Evolutionary conservation across 2,797 vertebrate species (phyloP).

Genomic region (Galago senegalensis): DNA sequence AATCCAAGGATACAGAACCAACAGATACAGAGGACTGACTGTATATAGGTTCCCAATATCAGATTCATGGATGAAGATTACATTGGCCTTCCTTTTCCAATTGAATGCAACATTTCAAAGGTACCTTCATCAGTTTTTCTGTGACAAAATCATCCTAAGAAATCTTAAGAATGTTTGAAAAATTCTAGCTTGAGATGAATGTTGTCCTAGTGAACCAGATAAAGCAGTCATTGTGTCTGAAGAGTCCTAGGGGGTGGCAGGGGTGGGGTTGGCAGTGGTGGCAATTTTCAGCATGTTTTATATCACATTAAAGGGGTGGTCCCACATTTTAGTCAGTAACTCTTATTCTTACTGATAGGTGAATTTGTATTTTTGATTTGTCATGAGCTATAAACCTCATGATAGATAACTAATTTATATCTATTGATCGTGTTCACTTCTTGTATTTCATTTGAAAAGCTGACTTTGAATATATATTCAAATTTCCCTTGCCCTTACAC

Average conservation of each 20-base stretch:
- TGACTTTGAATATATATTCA: background rate
- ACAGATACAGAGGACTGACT: background rate
- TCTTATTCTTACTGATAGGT: background rate
- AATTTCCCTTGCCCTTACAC: background rate
- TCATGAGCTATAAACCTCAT: background rate
- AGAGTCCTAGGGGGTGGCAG: background rate
- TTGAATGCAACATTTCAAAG: background rate
- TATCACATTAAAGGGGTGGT: background rate
- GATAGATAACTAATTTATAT: background rate
- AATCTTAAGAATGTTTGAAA: slow-evolving; percentile 49
- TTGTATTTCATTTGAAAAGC: background rate
- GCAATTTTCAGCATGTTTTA: background rate
- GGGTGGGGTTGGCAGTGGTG: background rate
- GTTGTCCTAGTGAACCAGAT: background rate
- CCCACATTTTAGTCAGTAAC: background rate
- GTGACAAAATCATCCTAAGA: slow-evolving; percentile 30
- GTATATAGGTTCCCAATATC: background rate
- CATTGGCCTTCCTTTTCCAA: background rate
- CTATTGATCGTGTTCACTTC: background rate
- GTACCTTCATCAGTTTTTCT: background rate
- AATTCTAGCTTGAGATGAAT: background rate
- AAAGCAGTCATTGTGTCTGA: background rate
- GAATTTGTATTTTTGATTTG: background rate
- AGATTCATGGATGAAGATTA: background rate
- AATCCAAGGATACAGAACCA: background rate